Evolutionary conservation across 2,113 vertebrate genomes (phyloP).

Genomic region (Lipophrys pholis): DNA sequence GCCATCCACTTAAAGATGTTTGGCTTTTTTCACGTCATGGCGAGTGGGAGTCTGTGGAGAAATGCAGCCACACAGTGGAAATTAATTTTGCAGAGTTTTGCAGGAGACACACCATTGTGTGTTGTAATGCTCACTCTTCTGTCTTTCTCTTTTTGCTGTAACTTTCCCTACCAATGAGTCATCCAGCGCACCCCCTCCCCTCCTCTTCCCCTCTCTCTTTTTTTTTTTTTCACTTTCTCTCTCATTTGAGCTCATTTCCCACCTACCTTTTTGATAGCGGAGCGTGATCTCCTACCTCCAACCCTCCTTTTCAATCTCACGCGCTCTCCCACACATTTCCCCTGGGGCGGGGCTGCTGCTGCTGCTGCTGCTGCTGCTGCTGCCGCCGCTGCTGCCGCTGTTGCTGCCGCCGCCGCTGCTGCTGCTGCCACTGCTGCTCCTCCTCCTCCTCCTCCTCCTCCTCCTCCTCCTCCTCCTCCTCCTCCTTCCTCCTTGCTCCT

Average conservation of each 20-base stretch:
- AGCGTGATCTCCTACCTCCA: slow-evolving; percentile 49
- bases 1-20: slow-evolving; percentile 35
- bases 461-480: not conserved
- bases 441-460: too few species aligned
- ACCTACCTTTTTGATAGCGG: slow-evolving; percentile 54
- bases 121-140: slow-evolving; percentile 34
- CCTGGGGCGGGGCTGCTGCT: not conserved
- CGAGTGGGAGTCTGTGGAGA: slow-evolving; percentile 15
- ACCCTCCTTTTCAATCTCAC: slow-evolving; percentile 53
- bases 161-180: slow-evolving; percentile 62
- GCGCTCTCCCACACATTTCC: slow-evolving; percentile 52
- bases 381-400: not conserved
- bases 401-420: not conserved
- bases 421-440: not conserved
- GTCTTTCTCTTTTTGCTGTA: slow-evolving; percentile 34
- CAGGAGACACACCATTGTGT: slow-evolving; percentile 29
- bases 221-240: slow-evolving; percentile 17
- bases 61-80: not conserved
- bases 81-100: slow-evolving; percentile 22
- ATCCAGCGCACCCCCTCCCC: slow-evolving; percentile 29
- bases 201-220: not conserved
- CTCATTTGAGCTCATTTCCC: slow-evolving; percentile 65
- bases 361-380: not conserved
- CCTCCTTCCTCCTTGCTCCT: slow-evolving; percentile 17
- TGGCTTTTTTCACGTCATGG: slow-evolving; percentile 5